A percentile compares a stretch with the other conserved stretches of the same genome.
Conservation (phyloP, 2,888 invertebrate genomes). For the Eugnorisma glareosa region DNA sequence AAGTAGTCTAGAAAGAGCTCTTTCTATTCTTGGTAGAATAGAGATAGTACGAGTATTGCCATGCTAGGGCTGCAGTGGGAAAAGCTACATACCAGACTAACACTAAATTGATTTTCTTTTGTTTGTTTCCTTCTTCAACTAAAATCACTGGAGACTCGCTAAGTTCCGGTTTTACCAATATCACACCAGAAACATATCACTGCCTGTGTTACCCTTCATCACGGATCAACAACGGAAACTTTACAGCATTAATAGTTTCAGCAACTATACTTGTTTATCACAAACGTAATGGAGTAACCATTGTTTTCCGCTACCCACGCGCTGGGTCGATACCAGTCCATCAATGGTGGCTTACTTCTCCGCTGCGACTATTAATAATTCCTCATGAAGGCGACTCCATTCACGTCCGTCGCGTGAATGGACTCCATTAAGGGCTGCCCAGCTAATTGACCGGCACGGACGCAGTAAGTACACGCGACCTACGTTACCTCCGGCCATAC, state of each 20-base stretch:
- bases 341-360: slow-evolving; percentile 71
- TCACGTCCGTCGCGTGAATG: slow-evolving; percentile 84
- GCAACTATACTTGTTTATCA: slow-evolving; percentile 53
- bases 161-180: not conserved
- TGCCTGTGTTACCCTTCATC: not conserved
- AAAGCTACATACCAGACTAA: not conserved
- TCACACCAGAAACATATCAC: not conserved
- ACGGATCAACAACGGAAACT: slow-evolving; percentile 24
- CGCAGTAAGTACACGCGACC: slow-evolving; percentile 80
- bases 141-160: not conserved
- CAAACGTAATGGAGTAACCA: slow-evolving; percentile 59
- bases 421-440: slow-evolving; percentile 84
- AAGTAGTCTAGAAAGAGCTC: no score
- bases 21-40: no score
- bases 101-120: not conserved
- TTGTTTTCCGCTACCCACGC: slow-evolving; percentile 69
- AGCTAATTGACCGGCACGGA: slow-evolving; percentile 82
- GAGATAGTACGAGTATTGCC: no score
- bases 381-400: slow-evolving; percentile 76
- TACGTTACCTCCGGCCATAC: slow-evolving; percentile 29
- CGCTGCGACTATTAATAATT: slow-evolving; percentile 72
- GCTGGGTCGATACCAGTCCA: slow-evolving; percentile 57
- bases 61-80: not conserved
- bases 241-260: slow-evolving; percentile 34
- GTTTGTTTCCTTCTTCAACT: not conserved